Evolutionary conservation across 2,888 invertebrate genomes (phyloP), one percentile per base, ranked within the genome.

Genomic region (Fragum fragum): DNA sequence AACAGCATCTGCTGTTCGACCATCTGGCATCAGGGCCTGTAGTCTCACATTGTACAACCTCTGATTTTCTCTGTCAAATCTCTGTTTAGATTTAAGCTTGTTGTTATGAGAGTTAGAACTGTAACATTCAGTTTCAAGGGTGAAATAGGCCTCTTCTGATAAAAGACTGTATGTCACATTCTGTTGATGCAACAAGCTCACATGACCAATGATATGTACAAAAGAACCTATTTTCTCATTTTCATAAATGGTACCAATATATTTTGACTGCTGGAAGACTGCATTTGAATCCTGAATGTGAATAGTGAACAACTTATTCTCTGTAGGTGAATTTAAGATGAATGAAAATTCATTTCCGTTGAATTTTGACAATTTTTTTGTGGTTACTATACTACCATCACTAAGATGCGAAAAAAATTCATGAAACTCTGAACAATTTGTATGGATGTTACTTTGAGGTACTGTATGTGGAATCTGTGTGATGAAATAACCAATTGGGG

Each of bases 1-100:
- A 21, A 73, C 53, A 21, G 87, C 73, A 36, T 69, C 55, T 70
- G 83, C 79, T 26, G 47, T 69, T 23, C 73, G 42, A 28, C 83
- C 83, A 39, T 78, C 70, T 29, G 55, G 68, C 57, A 81, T 75
- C 66, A 73, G 73, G 23, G 87, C 91, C 66, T 83, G 76, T 71
- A 98, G 95, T 0, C 97, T 96, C 71, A 98, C 95, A 81, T 96
- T 96, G 92, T 98, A 98, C 53, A 95, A 95, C 53, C 96, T 95
- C 77, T 96, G 96, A 16, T 95, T 95, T 95, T 98, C 98, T 6
- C 97, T 95, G 92, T 98, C 98, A 84, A 98, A 95, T 0, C 97
- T 96, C 89, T 96, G 96, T 36, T 84, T 85, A 21, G 93, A 90
- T 5, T 89, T 87, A 28, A 94, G 57, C 66, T 84, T 81, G 53